Base-by-base conservation (phyloP, 1,140 invertebrate species). In the Drosophila ananassae region DNA sequence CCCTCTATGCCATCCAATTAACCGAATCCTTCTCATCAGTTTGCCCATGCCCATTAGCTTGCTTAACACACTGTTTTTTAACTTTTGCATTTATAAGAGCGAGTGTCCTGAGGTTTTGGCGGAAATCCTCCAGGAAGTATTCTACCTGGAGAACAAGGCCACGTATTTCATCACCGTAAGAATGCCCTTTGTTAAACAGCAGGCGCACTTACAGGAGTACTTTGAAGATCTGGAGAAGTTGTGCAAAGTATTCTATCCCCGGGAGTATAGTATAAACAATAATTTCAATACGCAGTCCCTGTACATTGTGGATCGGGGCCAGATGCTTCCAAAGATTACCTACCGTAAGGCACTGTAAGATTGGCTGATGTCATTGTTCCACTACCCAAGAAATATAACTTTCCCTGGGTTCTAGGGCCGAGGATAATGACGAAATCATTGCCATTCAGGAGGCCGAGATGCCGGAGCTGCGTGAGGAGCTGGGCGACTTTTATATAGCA, bases 391-490 rank as follows among this genome's bases (percentile, higher is more conserved):
- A 12, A 12, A 37, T 37, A 5, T n/a, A n/a, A 37, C 5, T 13
- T 24, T 13, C 2, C 24, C 12, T 60, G 4, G n/a, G 2, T 7
- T 4, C 10, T 41, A 91, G 90, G 2, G 37, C 90, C 24, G 85
- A 89, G 32, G 90, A 91, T 17, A 91, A 91, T 34, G 90, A 91
- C 39, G 85, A 91, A 24, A 73, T 91, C 9, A 50, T 91, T 1
- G 90, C 75, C 4, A 67, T 91, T 3, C 77, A 89, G 8, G 64
- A 66, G 22, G 5, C 12, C 1, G 85, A 91, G 12, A 41, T 55
- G 10, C 90, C 90, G 0, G 71, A 90, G 13, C 9, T 90, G 30
- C 71, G 75, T 0, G 17, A 28, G 3, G 54, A 79, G 59, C 22
- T 76, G 10, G 90, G 90, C 1, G 89, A 91, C 13, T 91, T 41